Conservation (phyloP, 2,888 invertebrate genomes). For the Griposia aprilina region DNA sequence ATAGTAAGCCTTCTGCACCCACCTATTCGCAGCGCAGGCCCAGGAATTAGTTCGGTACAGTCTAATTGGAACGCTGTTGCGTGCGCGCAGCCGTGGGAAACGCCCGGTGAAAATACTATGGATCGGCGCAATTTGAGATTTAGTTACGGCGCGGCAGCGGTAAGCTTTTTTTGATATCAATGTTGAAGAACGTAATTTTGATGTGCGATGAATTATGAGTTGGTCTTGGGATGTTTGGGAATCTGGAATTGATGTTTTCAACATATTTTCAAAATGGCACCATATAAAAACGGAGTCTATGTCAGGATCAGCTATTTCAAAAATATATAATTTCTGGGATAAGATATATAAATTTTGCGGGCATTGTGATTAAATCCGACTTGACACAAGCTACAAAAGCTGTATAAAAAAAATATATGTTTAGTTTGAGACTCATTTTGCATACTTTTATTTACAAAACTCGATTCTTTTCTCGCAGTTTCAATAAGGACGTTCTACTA, state of each 20-base stretch:
- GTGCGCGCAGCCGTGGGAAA: constrained; percentile 87
- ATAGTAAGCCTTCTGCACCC: constrained; percentile 50
- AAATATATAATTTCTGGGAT: neutral
- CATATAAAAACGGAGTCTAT: no score
- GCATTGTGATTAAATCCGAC: neutral
- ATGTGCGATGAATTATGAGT: constrained; percentile 33
- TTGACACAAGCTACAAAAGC: neutral
- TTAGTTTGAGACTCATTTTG: no score
- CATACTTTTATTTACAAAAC: neutral
- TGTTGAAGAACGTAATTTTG: constrained; percentile 50
- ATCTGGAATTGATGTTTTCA: neutral
- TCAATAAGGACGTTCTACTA: no score
- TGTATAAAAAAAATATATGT: neutral
- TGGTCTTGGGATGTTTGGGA: constrained; percentile 11
- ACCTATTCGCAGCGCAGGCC: constrained; percentile 72
- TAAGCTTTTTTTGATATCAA: constrained; percentile 70
- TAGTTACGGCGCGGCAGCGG: constrained; percentile 76
- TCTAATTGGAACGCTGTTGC: constrained; percentile 81
- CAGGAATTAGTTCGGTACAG: constrained; percentile 79
- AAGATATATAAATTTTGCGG: neutral
- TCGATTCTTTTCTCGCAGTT: neutral
- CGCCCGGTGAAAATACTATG: constrained; percentile 82
- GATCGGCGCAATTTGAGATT: constrained; percentile 79
- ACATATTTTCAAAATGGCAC: neutral
- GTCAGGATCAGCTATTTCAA: neutral